These are phyloP conservation scores for Papilio protenor DNA, from an alignment of 2,888 invertebrate species.

Conservation along the genomic window DNA sequence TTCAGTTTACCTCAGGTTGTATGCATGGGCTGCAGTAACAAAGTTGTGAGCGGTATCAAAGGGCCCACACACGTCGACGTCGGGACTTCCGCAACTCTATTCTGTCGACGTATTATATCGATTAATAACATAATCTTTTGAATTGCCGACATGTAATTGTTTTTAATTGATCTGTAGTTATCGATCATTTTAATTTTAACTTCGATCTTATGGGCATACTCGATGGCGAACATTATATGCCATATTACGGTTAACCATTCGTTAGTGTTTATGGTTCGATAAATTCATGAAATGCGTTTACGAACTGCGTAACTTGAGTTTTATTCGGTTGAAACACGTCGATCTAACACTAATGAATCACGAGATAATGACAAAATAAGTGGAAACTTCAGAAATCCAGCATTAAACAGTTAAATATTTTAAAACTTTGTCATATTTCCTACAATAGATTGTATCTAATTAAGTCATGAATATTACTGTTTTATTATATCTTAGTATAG, in stretches of 20 bases:
- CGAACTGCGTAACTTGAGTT: too few species aligned
- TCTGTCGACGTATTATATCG: constrained; percentile 47
- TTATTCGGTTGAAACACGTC: too few species aligned
- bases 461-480: neutral
- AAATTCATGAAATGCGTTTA: too few species aligned
- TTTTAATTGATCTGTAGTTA: constrained; percentile 7
- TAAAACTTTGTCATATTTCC: neutral
- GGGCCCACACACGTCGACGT: constrained; percentile 69
- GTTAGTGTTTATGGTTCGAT: too few species aligned
- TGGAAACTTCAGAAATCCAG: too few species aligned
- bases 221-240: neutral
- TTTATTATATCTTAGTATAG: neutral
- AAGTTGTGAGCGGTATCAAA: constrained; percentile 53
- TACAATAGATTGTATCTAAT: neutral
- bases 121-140: constrained; percentile 40
- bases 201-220: neutral
- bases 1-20: neutral
- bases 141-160: constrained; percentile 16
- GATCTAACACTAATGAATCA: too few species aligned
- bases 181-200: neutral
- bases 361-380: too few species aligned
- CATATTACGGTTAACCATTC: neutral
- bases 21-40: neutral
- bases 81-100: constrained; percentile 63
- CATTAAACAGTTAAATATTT: neutral